These are phyloP conservation scores for Drymonia ruficornis DNA, from an alignment of 2,888 invertebrate genomes.

Conservation along the genomic window DNA sequence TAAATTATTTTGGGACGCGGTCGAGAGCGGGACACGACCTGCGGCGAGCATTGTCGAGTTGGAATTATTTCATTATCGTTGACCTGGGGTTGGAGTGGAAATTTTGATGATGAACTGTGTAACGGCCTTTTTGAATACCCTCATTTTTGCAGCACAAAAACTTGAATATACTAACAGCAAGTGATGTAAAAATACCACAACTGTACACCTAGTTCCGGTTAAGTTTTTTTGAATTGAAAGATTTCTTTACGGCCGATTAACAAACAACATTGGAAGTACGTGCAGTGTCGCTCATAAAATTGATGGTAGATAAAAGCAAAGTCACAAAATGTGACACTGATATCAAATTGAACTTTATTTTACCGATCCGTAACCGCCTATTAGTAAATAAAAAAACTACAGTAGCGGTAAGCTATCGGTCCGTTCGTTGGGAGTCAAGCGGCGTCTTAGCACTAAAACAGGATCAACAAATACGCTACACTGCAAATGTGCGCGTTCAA, in stretches of 20 bases:
- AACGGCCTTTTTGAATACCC: background rate
- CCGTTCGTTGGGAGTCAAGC: slow-evolving; percentile 4
- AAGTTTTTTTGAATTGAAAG: too few species aligned
- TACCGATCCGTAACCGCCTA: background rate
- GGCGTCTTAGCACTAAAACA: slow-evolving; percentile 10
- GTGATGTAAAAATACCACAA: too few species aligned
- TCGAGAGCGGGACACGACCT: slow-evolving; percentile 15
- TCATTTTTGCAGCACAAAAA: too few species aligned
- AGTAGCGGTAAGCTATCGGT: slow-evolving; percentile 8
- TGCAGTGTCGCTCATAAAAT: too few species aligned
- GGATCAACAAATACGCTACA: slow-evolving; percentile 12
- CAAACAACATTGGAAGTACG: too few species aligned
- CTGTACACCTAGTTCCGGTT: too few species aligned
- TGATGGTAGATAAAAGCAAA: too few species aligned
- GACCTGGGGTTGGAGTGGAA: background rate
- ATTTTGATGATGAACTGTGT: background rate
- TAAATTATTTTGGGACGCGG: slow-evolving; percentile 28
- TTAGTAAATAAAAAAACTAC: background rate
- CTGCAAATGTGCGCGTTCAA: slow-evolving; percentile 9
- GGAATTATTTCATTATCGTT: slow-evolving; percentile 5
- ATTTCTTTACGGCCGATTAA: too few species aligned
- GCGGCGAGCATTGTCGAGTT: background rate
- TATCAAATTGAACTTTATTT: background rate
- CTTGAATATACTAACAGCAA: too few species aligned
- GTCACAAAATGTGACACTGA: too few species aligned